These are phyloP conservation scores for Drosophila pruinosa DNA, from an alignment of 1,140 invertebrate species.

Conservation along the genomic window DNA sequence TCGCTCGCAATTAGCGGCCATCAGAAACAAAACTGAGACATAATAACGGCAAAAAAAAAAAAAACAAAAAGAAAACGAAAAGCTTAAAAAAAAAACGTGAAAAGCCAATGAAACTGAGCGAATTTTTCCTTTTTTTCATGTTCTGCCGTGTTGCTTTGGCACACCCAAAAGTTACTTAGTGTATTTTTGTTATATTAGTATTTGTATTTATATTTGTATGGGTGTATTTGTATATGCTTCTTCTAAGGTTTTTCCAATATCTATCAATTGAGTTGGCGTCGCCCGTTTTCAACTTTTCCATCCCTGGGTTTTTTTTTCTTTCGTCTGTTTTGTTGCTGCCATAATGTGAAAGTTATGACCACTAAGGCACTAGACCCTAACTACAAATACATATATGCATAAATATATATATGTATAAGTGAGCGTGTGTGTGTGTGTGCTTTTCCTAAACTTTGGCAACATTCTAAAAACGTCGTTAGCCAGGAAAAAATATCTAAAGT, in stretches of 20 bases:
- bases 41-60: constrained; percentile 47
- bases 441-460: constrained; percentile 7
- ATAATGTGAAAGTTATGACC: constrained; percentile 46
- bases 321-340: background rate
- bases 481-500: background rate
- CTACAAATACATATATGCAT: too few species aligned
- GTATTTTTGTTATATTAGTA: background rate
- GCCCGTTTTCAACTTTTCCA: constrained; percentile 31
- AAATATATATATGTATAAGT: too few species aligned
- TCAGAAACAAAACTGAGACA: constrained; percentile 71
- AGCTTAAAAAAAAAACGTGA: constrained; percentile 43
- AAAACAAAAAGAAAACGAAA: constrained; percentile 21
- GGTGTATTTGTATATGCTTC: constrained; percentile 9
- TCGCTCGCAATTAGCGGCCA: constrained; percentile 66
- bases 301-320: constrained; percentile 7
- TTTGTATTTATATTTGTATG: constrained; percentile 16
- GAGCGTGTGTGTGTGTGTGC: background rate
- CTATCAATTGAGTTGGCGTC: constrained; percentile 25
- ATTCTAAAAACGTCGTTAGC: constrained; percentile 15
- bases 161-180: constrained; percentile 35
- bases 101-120: constrained; percentile 43
- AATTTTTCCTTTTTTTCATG: constrained; percentile 11
- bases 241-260: constrained; percentile 37
- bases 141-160: constrained; percentile 5
- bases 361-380: constrained; percentile 13